Evolutionary conservation across 2,888 invertebrate species (phyloP), one percentile per base, ranked within the genome.

Genomic region (Thymelicus sylvestris): DNA sequence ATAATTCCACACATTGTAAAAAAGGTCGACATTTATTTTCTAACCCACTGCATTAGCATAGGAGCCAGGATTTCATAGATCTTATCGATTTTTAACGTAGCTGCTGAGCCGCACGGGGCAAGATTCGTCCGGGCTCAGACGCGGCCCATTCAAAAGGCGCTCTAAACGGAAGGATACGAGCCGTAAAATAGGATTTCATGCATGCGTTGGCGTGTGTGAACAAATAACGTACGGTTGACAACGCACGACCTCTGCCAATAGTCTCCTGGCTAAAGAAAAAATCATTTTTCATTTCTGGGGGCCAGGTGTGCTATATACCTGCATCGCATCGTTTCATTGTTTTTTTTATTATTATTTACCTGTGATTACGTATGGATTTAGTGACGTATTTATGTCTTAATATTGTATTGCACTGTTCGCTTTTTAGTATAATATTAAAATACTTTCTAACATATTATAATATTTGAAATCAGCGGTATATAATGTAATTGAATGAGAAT

Each of bases 101-200:
- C 80, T 79, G 77, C 79, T 73, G 77, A 79, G 78, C 79, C 77
- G 81, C 81, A 84, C 80, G 82, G 80, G 85, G 82, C 86, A 89
- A 89, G 88, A 88, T 90, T 89, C 83, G 83, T 84, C 81, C 81
- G 86, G 85, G 84, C 84, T 88, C 84, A 89, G 86, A 87, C 84
- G 86, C 82, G 85, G 84, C 83, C 88, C 87, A 91, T 92, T 91
- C 89, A 90, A 90, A 91, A 91, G 89, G 87, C 86, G 88, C 86
- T 91, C 89, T 90, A 88, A 90, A 87, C 88, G 91, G 87, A 86
- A 86, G 87, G 89, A 90, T 87, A 86, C 91, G 90, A 91, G 88
- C 89, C 92, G 92, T 92, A 89, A 92, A 93, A 93, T 90, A 91
- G 89, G 90, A 93, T 93, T 93, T 93, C 92, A 93, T 89, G 93